phyloP scores from a whole-genome alignment of 2,113 vertebrate genomes.

The Heloderma charlesbogerti region DNA sequence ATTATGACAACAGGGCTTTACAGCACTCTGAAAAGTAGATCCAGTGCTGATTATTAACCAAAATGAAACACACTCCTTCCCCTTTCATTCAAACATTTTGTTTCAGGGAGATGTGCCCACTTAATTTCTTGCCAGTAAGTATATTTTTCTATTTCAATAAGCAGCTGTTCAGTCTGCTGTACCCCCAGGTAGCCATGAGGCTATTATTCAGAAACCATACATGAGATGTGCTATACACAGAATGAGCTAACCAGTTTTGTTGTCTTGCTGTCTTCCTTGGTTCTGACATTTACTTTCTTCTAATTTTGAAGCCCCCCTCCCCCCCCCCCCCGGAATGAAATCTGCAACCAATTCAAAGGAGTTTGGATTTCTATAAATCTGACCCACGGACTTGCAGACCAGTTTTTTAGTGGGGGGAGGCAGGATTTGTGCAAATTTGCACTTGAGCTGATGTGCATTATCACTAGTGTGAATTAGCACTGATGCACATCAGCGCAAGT shows the following conservation, averaged over 20 bases:
- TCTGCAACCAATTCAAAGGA: too few relatives aligned
- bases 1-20: slow-evolving; percentile 70
- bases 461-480: too few relatives aligned
- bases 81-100: slow-evolving; percentile 59
- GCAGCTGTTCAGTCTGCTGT: slow-evolving; percentile 34
- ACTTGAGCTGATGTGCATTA: too few relatives aligned
- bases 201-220: slow-evolving; percentile 7
- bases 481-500: too few relatives aligned
- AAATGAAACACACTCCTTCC: slow-evolving; percentile 69
- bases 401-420: too few relatives aligned
- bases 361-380: too few relatives aligned
- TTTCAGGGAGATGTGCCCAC: slow-evolving; percentile 56
- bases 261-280: neutral
- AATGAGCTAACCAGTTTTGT: slow-evolving; percentile 14
- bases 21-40: slow-evolving; percentile 54
- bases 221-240: neutral
- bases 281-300: neutral
- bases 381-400: too few relatives aligned
- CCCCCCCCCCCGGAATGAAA: too few relatives aligned
- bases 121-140: slow-evolving; percentile 61
- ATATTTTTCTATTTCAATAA: slow-evolving; percentile 57
- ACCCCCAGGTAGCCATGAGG: neutral
- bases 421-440: too few relatives aligned
- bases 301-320: neutral
- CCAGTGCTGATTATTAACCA: slow-evolving; percentile 77